Conservation (phyloP, 2,113 vertebrate species). For the Telmatochromis brichardi region DNA sequence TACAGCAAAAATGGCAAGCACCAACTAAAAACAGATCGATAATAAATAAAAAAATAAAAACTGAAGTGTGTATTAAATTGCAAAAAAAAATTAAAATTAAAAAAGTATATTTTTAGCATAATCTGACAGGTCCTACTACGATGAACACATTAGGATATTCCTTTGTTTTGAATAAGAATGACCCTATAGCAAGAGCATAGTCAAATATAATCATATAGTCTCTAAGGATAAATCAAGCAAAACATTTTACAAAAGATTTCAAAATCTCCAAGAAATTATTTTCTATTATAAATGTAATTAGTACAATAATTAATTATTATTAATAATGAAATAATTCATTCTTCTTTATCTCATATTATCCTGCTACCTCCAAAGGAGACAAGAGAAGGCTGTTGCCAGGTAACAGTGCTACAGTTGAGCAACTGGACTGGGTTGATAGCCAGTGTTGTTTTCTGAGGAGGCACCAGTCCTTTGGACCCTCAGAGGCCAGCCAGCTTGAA, state of each 20-base stretch:
- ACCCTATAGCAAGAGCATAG: neutral
- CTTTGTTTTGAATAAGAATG: neutral
- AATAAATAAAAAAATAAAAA: neutral
- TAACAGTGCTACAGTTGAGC: constrained; percentile 24
- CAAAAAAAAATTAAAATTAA: neutral
- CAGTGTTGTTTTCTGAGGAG: neutral
- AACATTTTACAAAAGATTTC: neutral
- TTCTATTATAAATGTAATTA: neutral
- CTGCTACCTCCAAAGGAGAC: neutral
- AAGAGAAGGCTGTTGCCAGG: constrained; percentile 38
- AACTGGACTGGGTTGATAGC: neutral
- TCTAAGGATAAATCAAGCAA: neutral
- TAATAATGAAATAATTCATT: neutral
- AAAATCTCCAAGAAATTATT: neutral
- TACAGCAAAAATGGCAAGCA: neutral
- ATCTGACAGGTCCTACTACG: neutral
- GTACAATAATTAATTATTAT: neutral
- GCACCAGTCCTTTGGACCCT: neutral
- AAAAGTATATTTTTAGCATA: neutral
- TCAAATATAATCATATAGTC: neutral
- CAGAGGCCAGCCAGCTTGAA: neutral
- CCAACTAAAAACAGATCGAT: neutral
- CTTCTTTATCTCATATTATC: neutral
- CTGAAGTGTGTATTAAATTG: neutral
- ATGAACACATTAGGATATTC: neutral